phyloP scores from a whole-genome alignment of 2,113 vertebrate genomes.

The Nothocercus julius region DNA sequence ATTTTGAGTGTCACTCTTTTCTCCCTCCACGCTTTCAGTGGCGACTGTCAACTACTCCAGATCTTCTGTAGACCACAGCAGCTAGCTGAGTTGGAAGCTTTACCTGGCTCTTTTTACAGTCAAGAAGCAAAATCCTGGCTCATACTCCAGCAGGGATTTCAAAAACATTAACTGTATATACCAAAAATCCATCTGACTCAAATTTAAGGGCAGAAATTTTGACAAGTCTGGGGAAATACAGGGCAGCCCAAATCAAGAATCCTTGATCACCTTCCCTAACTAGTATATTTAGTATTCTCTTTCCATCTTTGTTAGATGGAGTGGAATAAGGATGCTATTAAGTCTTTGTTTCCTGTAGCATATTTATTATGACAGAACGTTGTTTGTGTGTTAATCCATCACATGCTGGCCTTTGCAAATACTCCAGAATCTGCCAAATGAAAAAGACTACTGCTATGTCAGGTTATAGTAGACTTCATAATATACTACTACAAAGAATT shows the following conservation, averaged over 20 bases:
- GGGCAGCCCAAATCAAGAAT: background rate
- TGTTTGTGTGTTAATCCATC: background rate
- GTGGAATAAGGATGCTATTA: background rate
- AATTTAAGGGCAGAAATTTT: background rate
- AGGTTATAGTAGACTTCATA: background rate
- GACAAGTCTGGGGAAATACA: background rate
- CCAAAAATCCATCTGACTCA: background rate
- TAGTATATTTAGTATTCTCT: background rate
- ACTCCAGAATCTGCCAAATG: background rate
- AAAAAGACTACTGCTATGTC: background rate
- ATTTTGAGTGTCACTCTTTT: background rate
- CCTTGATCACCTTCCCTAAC: background rate
- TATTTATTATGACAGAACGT: background rate
- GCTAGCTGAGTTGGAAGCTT: background rate
- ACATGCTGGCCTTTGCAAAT: background rate
- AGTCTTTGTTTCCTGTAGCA: background rate
- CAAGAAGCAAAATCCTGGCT: background rate
- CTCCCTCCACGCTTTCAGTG: background rate
- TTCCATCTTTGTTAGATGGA: background rate
- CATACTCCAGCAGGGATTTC: background rate
- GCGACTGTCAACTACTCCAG: background rate
- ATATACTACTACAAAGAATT: background rate
- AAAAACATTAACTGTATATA: background rate
- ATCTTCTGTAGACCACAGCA: background rate
- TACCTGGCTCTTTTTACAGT: background rate